These are phyloP conservation scores for Thamnophis sirtalis DNA, from an alignment of 2,113 vertebrate genomes.

Conservation along the genomic window DNA sequence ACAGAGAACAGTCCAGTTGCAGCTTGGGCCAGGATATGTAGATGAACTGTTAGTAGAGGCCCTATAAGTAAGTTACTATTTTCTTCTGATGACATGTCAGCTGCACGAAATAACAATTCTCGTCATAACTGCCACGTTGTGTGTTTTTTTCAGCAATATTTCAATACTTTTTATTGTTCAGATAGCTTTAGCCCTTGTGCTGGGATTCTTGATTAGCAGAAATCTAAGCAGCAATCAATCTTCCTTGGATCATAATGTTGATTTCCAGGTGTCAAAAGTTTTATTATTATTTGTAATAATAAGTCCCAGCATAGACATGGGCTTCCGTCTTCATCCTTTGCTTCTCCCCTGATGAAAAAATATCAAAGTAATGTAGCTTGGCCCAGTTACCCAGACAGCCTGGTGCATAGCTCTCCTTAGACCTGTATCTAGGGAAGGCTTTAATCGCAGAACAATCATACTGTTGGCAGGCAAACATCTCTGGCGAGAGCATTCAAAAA, in stretches of 20 bases:
- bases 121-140: neutral
- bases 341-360: neutral
- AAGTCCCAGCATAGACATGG: neutral
- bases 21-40: neutral
- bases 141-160: neutral
- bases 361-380: neutral
- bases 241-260: neutral
- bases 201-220: neutral
- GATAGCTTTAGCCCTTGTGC: neutral
- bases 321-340: constrained; percentile 21
- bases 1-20: neutral
- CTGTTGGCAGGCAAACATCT: neutral
- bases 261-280: neutral
- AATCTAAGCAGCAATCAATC: neutral
- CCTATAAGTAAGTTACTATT: neutral
- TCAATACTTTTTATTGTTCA: neutral
- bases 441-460: neutral
- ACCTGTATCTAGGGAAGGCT: neutral
- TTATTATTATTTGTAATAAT: neutral
- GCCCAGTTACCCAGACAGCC: neutral
- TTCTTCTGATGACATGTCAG: neutral
- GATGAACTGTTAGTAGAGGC: neutral
- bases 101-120: neutral
- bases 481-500: fast-evolving
- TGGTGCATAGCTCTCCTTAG: fast-evolving